Conservation (phyloP, 2,888 invertebrate genomes). For the Diaprepes abbreviatus region DNA sequence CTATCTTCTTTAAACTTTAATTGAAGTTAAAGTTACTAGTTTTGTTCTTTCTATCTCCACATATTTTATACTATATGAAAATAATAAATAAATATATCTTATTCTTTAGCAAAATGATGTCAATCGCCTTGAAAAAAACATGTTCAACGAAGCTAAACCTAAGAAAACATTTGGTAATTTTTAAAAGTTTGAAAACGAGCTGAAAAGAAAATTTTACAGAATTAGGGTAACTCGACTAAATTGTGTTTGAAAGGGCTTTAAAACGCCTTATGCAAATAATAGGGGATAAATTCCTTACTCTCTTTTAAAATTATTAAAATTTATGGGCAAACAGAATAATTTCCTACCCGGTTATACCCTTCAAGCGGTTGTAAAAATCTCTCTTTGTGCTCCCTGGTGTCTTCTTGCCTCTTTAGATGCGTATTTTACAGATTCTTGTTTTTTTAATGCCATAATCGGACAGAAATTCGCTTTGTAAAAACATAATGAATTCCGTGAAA, state of each 20-base stretch:
- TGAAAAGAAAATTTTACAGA: conserved; percentile 5
- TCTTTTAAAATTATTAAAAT: conserved; percentile 27
- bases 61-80: too few relatives aligned
- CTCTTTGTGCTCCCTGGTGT: neutral
- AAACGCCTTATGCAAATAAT: conserved; percentile 18
- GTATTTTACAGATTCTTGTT: conserved; percentile 1
- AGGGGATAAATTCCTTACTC: conserved; percentile 4
- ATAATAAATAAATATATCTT: too few relatives aligned
- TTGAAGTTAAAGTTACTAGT: too few relatives aligned
- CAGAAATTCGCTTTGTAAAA: too few relatives aligned
- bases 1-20: too few relatives aligned
- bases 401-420: neutral
- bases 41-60: too few relatives aligned
- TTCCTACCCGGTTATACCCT: neutral
- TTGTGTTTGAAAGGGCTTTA: conserved; percentile 21
- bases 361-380: neutral
- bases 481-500: too few relatives aligned
- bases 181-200: neutral
- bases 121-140: neutral
- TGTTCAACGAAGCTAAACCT: neutral
- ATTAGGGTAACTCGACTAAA: conserved; percentile 8
- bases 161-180: conserved; percentile 7
- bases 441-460: neutral
- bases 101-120: too few relatives aligned
- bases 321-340: conserved; percentile 7